Conservation (phyloP, 2,113 vertebrate genomes). For the Microcebus griseorufus region DNA sequence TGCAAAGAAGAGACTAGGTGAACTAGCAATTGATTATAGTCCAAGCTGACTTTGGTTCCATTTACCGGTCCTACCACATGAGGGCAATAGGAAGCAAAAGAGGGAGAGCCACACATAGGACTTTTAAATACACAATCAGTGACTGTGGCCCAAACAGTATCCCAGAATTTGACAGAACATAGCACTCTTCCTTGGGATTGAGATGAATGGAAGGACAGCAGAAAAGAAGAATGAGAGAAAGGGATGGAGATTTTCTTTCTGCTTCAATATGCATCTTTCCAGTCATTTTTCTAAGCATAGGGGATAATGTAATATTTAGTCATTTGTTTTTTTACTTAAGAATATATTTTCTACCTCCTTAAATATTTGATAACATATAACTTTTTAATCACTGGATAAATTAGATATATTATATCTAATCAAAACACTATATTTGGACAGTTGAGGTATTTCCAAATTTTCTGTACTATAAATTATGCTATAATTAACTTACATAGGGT, state of each 20-base stretch:
- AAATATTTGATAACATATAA: not conserved
- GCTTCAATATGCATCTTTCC: not conserved
- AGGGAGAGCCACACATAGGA: not conserved
- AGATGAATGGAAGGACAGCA: not conserved
- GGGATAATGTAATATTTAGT: not conserved
- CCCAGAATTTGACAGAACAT: not conserved
- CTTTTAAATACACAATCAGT: not conserved
- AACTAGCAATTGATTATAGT: not conserved
- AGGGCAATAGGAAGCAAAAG: conserved; percentile 2
- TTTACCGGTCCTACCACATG: not conserved
- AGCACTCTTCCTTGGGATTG: not conserved
- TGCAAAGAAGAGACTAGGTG: not conserved
- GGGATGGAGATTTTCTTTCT: not conserved
- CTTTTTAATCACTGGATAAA: not conserved
- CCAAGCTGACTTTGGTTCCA: not conserved
- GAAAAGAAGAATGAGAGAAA: not conserved
- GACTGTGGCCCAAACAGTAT: not conserved
- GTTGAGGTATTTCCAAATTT: not conserved
- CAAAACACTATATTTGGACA: not conserved
- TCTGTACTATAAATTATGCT: conserved; percentile 19
- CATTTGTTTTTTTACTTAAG: not conserved
- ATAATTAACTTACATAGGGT: not conserved
- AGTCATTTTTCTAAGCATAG: conserved; percentile 5
- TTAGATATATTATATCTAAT: not conserved
- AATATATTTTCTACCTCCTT: not conserved